Evolutionary conservation across 2,113 vertebrate genomes (phyloP).

Genomic region (Phocoena phocoena): DNA sequence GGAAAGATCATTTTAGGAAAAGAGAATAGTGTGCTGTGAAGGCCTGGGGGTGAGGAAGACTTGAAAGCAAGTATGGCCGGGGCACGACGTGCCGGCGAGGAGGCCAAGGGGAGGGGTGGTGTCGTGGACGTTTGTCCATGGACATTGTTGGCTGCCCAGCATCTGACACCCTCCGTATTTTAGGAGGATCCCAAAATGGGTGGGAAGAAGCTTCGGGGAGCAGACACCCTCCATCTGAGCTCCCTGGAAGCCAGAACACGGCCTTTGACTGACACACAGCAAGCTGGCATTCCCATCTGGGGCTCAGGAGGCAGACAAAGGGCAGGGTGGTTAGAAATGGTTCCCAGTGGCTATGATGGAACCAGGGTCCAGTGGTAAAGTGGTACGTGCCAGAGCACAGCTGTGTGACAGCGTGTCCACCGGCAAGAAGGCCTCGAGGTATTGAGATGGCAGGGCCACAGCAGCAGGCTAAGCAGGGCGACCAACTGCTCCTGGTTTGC

Average conservation of each 20-base stretch:
- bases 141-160: neutral
- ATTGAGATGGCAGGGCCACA: neutral
- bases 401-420: neutral
- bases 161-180: neutral
- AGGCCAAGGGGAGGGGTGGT: neutral
- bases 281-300: neutral
- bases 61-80: neutral
- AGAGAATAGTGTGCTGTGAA: neutral
- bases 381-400: neutral
- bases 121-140: neutral
- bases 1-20: neutral
- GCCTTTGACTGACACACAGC: neutral
- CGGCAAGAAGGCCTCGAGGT: neutral
- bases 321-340: neutral
- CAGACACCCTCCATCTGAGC: neutral
- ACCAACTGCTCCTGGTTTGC: neutral
- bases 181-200: neutral
- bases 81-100: no score
- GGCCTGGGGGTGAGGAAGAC: neutral
- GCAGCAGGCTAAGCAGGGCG: neutral
- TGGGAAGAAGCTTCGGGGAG: neutral
- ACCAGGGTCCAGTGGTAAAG: neutral
- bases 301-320: neutral
- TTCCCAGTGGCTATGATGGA: neutral
- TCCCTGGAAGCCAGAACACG: neutral